Evolutionary conservation across 1,140 invertebrate species (phyloP).

Genomic region (Diachasma alloeum): DNA sequence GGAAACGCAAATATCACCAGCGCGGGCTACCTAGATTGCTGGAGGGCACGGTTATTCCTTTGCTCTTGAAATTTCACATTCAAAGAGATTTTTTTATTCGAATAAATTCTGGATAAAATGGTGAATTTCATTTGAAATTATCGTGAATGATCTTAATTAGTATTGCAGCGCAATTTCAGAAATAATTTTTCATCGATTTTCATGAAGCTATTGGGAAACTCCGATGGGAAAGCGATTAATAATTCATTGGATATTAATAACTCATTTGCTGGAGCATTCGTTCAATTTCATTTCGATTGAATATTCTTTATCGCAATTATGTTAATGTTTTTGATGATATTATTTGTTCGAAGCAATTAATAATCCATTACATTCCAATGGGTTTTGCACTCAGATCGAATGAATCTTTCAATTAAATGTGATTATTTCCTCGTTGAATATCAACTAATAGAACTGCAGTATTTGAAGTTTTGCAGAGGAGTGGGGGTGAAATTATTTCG

Average conservation of each 20-base stretch:
- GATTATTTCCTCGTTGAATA: no score
- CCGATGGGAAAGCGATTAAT: no score
- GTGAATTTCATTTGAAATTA: background rate
- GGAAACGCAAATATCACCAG: slow-evolving; percentile 34
- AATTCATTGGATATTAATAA: no score
- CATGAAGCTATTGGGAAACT: no score
- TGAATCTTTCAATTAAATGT: no score
- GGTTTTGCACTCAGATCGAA: background rate
- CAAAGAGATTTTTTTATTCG: background rate
- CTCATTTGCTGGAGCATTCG: no score
- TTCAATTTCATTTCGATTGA: background rate
- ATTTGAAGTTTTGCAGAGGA: no score
- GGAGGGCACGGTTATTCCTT: slow-evolving; percentile 17
- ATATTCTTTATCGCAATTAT: background rate
- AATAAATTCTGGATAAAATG: background rate
- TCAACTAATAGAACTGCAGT: no score
- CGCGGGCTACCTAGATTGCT: slow-evolving; percentile 31
- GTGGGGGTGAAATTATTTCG: no score
- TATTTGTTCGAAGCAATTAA: background rate
- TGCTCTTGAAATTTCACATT: slow-evolving; percentile 16
- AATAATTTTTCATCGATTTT: no score
- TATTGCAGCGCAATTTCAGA: no score
- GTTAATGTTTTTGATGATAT: background rate
- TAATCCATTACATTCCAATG: background rate
- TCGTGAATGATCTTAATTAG: no score